phyloP scores from a whole-genome alignment of 2,113 vertebrate genomes.

The Crocuta crocuta region DNA sequence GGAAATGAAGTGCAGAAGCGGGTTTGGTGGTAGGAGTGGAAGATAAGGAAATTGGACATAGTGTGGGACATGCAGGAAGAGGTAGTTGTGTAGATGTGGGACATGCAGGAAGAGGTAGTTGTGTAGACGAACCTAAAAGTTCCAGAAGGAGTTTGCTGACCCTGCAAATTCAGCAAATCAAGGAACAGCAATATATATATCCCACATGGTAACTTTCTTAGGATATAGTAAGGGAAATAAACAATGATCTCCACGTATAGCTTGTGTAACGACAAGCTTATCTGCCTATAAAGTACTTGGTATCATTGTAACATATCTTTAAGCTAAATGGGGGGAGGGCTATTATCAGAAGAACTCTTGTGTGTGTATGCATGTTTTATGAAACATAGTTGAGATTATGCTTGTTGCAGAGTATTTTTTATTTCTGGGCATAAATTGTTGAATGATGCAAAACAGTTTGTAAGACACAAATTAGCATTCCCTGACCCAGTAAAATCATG shows the following conservation, averaged over 20 bases:
- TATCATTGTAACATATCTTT: not conserved
- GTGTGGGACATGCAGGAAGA: not conserved
- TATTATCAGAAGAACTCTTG: not conserved
- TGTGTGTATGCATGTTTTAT: not conserved
- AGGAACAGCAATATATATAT: not conserved
- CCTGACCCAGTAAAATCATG: constrained; percentile 1
- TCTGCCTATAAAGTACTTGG: not conserved
- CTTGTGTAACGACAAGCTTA: not conserved
- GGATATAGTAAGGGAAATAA: not conserved
- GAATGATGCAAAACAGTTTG: constrained; percentile 54
- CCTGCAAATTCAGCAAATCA: not conserved
- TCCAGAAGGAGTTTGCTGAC: not conserved
- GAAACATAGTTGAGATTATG: constrained; percentile 26
- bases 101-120: not conserved
- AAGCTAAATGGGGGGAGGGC: not conserved
- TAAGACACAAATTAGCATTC: constrained; percentile 27
- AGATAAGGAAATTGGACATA: not conserved
- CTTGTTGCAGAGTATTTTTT: constrained; percentile 58
- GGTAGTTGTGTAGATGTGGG: not conserved
- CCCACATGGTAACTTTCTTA: not conserved
- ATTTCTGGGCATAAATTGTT: constrained; percentile 54
- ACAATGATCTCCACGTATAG: not conserved
- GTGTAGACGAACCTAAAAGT: not conserved
- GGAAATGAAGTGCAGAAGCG: not conserved
- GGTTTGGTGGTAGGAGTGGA: not conserved